These are phyloP conservation scores for Diadophis punctatus DNA, from an alignment of 2,113 vertebrate genomes.

Conservation along the genomic window DNA sequence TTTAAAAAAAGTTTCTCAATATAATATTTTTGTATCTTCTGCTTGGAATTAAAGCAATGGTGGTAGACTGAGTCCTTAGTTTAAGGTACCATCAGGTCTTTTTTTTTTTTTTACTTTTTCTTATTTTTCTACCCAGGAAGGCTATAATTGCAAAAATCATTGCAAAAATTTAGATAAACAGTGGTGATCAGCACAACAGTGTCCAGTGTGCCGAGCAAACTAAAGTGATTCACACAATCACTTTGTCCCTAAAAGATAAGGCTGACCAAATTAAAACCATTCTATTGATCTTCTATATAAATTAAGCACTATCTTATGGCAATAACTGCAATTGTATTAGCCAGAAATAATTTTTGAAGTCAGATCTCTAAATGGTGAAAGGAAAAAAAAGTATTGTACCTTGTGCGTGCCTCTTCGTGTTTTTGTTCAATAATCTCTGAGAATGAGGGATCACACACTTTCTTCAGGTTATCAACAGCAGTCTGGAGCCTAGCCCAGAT, in stretches of 20 bases:
- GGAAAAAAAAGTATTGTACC: conserved; percentile 58
- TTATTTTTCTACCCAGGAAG: not conserved
- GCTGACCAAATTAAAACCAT: not conserved
- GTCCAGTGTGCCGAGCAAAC: not conserved
- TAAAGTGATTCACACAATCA: no score
- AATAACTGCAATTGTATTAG: not conserved
- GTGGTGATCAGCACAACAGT: not conserved
- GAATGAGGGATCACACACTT: conserved; percentile 64
- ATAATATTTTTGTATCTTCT: not conserved
- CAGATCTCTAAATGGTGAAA: not conserved
- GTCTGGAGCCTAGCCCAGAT: conserved; percentile 71
- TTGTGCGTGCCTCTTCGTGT: conserved; percentile 53
- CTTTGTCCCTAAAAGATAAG: not conserved
- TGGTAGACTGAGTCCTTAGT: not conserved
- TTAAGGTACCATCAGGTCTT: not conserved
- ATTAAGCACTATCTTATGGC: not conserved
- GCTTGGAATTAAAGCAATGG: not conserved
- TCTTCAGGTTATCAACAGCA: conserved; percentile 61
- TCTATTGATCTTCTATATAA: not conserved
- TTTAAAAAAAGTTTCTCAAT: not conserved
- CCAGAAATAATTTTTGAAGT: not conserved
- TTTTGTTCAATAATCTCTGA: conserved; percentile 67
- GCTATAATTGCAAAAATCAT: not conserved
- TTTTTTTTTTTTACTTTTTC: not conserved
- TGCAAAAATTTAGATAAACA: not conserved